Evolutionary conservation across 2,888 invertebrate genomes (phyloP).

Genomic region (Agrilus cyanescens): DNA sequence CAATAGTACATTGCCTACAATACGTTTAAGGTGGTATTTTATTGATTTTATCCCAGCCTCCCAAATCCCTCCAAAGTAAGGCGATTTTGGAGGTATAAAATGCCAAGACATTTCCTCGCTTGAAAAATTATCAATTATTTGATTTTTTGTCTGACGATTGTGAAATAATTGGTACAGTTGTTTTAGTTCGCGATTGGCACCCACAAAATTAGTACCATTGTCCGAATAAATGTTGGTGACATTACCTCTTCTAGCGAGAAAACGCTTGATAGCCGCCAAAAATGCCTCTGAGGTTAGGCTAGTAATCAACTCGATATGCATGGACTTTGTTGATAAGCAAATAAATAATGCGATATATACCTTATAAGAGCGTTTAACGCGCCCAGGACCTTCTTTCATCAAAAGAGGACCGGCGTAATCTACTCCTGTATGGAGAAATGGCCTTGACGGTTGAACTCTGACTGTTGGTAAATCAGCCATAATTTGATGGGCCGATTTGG

Average conservation of each 20-base stretch:
- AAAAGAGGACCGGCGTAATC: too few relatives aligned
- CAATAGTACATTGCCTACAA: not conserved
- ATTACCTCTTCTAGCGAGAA: constrained; percentile 1
- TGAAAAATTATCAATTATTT: not conserved
- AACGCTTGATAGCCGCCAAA: not conserved
- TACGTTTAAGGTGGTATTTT: constrained; percentile 4
- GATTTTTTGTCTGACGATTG: too few relatives aligned
- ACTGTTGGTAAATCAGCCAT: too few relatives aligned
- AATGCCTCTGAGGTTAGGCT: not conserved
- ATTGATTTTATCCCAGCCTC: constrained; percentile 1
- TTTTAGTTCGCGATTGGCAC: too few relatives aligned
- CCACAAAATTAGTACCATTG: constrained; percentile 1
- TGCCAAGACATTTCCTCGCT: constrained; percentile 1
- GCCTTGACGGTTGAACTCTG: too few relatives aligned
- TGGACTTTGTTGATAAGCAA: not conserved
- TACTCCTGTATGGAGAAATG: too few relatives aligned
- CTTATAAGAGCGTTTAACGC: too few relatives aligned
- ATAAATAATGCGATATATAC: too few relatives aligned
- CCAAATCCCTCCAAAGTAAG: constrained; percentile 4
- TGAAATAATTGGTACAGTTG: too few relatives aligned
- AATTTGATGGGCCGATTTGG: too few relatives aligned
- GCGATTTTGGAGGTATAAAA: too few relatives aligned
- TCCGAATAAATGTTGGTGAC: not conserved
- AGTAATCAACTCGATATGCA: not conserved
- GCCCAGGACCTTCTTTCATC: too few relatives aligned